Conservation (phyloP, 1,140 invertebrate species). For the Pectinophora gossypiella region DNA sequence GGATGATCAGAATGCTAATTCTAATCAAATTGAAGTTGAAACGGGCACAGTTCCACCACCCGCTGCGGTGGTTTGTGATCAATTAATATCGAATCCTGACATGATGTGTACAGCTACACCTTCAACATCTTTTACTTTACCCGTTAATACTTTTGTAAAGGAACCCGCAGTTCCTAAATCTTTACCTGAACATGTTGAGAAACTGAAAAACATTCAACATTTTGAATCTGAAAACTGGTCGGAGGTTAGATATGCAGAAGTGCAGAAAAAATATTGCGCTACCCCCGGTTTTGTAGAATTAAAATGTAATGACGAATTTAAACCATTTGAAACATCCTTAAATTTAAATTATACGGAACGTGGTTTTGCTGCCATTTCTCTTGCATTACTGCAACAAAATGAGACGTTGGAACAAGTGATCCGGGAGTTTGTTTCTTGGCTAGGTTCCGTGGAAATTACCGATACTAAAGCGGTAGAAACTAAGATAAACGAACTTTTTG, state of each 20-base stretch:
- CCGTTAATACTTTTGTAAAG: constrained; percentile 4
- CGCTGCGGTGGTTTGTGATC: background rate
- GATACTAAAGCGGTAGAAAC: background rate
- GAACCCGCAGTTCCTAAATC: constrained; percentile 7
- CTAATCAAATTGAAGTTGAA: no score
- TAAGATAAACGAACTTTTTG: constrained; percentile 5
- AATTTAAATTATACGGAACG: background rate
- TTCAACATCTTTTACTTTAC: background rate
- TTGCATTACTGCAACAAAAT: constrained; percentile 5
- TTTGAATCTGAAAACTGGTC: constrained; percentile 6
- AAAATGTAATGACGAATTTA: constrained; percentile 26
- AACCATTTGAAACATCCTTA: background rate
- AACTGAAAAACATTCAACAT: constrained; percentile 7
- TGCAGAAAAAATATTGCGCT: constrained; percentile 15
- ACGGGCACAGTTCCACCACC: no score
- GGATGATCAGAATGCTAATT: background rate
- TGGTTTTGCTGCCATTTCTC: constrained; percentile 8
- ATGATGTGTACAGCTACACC: background rate
- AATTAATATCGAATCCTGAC: no score
- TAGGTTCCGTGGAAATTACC: background rate
- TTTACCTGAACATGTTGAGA: background rate
- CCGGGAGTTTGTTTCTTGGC: background rate
- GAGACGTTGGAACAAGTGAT: background rate
- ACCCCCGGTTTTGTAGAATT: constrained; percentile 24
- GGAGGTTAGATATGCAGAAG: constrained; percentile 9